These are phyloP conservation scores for Babylonia areolata DNA, from an alignment of 1,140 invertebrate species.

Conservation along the genomic window DNA sequence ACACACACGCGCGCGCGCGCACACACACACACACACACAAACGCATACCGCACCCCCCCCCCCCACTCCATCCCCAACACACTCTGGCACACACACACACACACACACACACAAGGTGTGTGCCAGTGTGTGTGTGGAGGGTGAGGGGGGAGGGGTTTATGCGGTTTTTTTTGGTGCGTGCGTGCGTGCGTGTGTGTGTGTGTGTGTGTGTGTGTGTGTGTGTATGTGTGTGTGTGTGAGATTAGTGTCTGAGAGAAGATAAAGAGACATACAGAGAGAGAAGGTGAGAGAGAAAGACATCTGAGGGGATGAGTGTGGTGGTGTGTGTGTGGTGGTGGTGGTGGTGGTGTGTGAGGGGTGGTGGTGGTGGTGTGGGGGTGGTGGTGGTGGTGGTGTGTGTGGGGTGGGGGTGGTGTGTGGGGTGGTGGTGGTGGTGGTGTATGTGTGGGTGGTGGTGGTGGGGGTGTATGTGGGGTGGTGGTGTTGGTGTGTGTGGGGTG, in stretches of 20 bases:
- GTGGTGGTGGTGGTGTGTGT: too few species aligned
- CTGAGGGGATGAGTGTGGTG: not conserved
- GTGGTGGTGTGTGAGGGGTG: not conserved
- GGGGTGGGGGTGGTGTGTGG: not conserved
- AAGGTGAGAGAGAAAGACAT: not conserved
- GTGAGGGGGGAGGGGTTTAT: not conserved
- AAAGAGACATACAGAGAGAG: not conserved
- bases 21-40: not conserved
- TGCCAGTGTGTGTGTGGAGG: not conserved
- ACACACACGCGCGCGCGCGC: not conserved
- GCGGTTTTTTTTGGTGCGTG: not conserved
- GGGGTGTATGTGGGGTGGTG: too few species aligned
- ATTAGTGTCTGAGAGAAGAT: slow-evolving; percentile 9
- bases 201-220: not conserved
- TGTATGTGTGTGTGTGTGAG: not conserved
- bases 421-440: not conserved
- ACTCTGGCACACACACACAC: not conserved
- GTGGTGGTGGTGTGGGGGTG: not conserved
- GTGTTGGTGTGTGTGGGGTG: too few species aligned
- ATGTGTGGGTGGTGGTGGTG: too few species aligned
- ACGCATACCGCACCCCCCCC: too few species aligned
- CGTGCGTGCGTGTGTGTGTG: not conserved
- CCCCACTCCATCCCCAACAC: not conserved
- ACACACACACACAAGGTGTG: not conserved
- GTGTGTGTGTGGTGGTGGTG: not conserved